Evolutionary conservation across 2,888 invertebrate genomes (phyloP), one percentile per base, ranked within the genome.

Genomic region (Drosophila ezoana): DNA sequence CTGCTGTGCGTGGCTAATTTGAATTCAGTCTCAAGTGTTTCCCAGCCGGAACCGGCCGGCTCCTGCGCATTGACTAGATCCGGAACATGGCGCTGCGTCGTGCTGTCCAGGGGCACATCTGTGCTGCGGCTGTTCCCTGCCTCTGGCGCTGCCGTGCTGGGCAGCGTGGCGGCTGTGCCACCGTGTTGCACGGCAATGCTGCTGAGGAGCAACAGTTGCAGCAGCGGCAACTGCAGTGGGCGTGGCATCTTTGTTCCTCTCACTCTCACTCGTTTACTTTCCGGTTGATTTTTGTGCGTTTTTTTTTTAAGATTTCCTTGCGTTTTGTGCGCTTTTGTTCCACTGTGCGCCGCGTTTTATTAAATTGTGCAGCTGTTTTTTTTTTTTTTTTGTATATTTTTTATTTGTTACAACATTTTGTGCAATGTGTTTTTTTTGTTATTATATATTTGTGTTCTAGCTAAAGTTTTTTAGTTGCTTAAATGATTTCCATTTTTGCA

Each of bases 401-500:
- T 35, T 33, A 13, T 57, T 58, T 37, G 43, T 76, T 73, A 86
- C 64, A 83, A 75, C 84, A 87, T 87, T 81, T 83, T 87, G 79
- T 74, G 77, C 73, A 49, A 56, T 13, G 14, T 77, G 58, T 58
- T 5, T 57, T 64, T 38, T 35, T 23, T 4, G 8, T 51, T 38
- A 47, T 60, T 51, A 18, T 32, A 38, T 44, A 62, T 64, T 57
- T 63, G 47, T 54, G 28, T 14, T 56, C 49, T 59, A 43, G 41
- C 60, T 70, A 54, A 53, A 23, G 18, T 47, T 68, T n/a, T 14
- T 47, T 63, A 54, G 52, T 58, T 59, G 54, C 49, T 82, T 78
- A 83, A 78, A 83, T 80, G 52, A 83, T 81, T 86, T 83, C 83
- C 86, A 86, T 83, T 72, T 83, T 83, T 81, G 63, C 83, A 83